Evolutionary conservation across 2,888 invertebrate species (phyloP).

Genomic region (Lacanobia wlatinum): DNA sequence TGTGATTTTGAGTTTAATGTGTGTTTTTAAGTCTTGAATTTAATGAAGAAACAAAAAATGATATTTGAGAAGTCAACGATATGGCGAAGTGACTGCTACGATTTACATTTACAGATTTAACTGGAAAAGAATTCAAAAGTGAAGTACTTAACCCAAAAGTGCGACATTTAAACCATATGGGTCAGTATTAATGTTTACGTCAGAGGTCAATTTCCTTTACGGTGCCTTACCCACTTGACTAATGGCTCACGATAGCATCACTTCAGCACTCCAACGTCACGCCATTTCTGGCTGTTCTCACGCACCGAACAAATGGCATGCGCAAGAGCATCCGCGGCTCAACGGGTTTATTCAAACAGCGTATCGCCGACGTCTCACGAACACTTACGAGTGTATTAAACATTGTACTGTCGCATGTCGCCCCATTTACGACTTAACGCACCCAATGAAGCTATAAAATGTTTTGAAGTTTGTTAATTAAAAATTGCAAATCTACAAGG

Average conservation of each 20-base stretch:
- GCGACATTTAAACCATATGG: conserved; percentile 22
- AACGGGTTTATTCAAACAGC: conserved; percentile 63
- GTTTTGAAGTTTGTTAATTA: conserved; percentile 38
- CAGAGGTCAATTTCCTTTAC: conserved; percentile 52
- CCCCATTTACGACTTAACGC: conserved; percentile 49
- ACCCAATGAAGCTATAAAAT: conserved; percentile 37
- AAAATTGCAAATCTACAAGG: no score
- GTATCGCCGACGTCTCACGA: conserved; percentile 57
- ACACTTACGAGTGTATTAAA: conserved; percentile 61
- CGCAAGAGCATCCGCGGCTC: conserved; percentile 51
- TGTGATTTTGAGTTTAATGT: conserved; percentile 34
- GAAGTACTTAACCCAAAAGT: conserved; percentile 8
- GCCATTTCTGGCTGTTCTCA: conserved; percentile 62
- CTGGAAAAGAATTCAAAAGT: conserved; percentile 11
- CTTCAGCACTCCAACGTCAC: conserved; percentile 45
- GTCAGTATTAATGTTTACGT: conserved; percentile 29
- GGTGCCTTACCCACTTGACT: conserved; percentile 44
- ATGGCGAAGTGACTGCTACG: neutral
- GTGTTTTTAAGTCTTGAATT: conserved; percentile 26
- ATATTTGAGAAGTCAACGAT: conserved; percentile 12
- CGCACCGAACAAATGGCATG: conserved; percentile 62
- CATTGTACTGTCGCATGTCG: conserved; percentile 57
- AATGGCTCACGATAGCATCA: conserved; percentile 56
- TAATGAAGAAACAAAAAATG: conserved; percentile 24
- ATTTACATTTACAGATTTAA: neutral